A percentile compares a stretch with the other conserved stretches of the same genome.
Conservation (phyloP, 2,888 invertebrate species). For the Zygogramma bicolorata region DNA sequence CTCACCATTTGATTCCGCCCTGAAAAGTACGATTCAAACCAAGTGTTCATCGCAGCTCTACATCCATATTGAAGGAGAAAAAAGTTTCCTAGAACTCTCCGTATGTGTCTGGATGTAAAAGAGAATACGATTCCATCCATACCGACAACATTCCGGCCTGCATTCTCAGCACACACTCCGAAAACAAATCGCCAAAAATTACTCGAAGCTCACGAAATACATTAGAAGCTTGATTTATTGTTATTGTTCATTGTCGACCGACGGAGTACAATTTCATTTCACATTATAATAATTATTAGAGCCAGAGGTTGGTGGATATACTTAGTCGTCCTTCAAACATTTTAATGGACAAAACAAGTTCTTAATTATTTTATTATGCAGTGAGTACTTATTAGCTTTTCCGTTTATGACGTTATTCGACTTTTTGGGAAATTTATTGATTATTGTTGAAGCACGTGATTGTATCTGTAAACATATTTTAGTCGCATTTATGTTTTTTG, state of each 20-base stretch:
- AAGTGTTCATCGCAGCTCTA: too few relatives aligned
- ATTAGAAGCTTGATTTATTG: slow-evolving; percentile 46
- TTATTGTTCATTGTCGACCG: slow-evolving; percentile 37
- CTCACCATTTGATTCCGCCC: too few relatives aligned
- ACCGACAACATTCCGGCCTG: slow-evolving; percentile 28
- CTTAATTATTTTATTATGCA: slow-evolving; percentile 41
- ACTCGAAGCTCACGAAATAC: slow-evolving; percentile 40
- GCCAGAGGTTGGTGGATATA: slow-evolving; percentile 38
- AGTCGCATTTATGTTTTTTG: too few relatives aligned
- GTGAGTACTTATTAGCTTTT: slow-evolving; percentile 16
- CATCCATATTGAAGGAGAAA: too few relatives aligned
- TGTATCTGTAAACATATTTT: not conserved
- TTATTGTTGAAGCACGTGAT: not conserved
- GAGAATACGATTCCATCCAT: too few relatives aligned
- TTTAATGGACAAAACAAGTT: slow-evolving; percentile 44
- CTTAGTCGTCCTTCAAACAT: slow-evolving; percentile 39
- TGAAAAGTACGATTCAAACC: too few relatives aligned
- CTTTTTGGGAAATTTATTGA: not conserved
- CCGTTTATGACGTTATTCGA: not conserved
- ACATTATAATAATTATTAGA: slow-evolving; percentile 45
- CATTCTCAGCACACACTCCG: slow-evolving; percentile 4
- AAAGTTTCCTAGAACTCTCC: too few relatives aligned
- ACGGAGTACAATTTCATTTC: slow-evolving; percentile 42
- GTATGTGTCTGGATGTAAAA: too few relatives aligned
- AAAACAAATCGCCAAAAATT: slow-evolving; percentile 37